Percentiles rank a stretch among this genome's conserved stretches.
phyloP scores from a whole-genome alignment of 2,888 invertebrate genomes.

The Neelides folsomi region DNA sequence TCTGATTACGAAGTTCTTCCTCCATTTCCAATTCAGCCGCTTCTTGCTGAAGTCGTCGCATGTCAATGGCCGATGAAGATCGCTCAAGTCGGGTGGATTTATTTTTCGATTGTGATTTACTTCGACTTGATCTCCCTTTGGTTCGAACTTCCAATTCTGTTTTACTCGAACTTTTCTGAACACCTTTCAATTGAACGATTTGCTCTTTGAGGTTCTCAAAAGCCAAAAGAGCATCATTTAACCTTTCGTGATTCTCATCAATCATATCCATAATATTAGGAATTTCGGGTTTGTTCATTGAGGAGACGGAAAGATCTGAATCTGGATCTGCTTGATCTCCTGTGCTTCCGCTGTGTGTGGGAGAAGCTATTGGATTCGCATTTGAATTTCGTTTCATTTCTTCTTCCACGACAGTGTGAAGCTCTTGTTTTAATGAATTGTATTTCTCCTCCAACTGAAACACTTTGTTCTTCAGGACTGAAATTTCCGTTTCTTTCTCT shows the following conservation, averaged over 20 bases:
- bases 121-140: no score
- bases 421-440: conserved; percentile 58
- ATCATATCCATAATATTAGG: background rate
- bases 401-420: no score
- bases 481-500: conserved; percentile 13
- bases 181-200: conserved; percentile 24
- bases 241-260: conserved; percentile 1
- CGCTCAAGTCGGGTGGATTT: no score
- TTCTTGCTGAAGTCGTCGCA: background rate
- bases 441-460: conserved; percentile 69
- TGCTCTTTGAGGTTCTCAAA: conserved; percentile 24
- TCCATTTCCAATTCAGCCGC: background rate
- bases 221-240: conserved; percentile 16
- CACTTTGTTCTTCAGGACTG: conserved; percentile 57
- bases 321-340: background rate
- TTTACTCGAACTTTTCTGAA: conserved; percentile 3
- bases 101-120: no score
- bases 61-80: no score
- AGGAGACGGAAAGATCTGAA: background rate
- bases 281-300: background rate
- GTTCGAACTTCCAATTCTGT: background rate
- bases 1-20: background rate
- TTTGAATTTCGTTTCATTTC: no score
- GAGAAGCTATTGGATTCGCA: background rate
- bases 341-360: background rate